Evolutionary conservation across 1,140 invertebrate species (phyloP), one percentile per base, ranked within the genome.

Genomic region (Cydia strobilella): DNA sequence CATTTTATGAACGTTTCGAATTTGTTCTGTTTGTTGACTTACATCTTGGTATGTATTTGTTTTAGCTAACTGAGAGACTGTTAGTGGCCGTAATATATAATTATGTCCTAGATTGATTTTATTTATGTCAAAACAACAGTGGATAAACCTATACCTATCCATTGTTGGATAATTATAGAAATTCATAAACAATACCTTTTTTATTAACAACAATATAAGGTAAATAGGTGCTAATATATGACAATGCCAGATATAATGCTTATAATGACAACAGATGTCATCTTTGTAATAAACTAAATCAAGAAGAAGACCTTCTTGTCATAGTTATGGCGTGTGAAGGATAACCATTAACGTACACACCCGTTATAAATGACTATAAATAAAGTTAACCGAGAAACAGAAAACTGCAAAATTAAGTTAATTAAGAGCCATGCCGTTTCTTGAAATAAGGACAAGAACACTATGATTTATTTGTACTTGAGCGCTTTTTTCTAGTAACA

Each of bases 321-420:
- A 59, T 59, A 35, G 7, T 39, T 39, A 39, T 69, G 35, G 27
- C 35, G 65, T 35, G 27, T 69, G 65, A 69, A 69, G 65, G 65
- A 35, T 69, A 9, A 69, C 15, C 35, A 35, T 69, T 39, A 35
- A 69, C 31, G 54, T 59, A 69, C 35, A 69, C 10, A 35, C 20
- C 63, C 65, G 65, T 69, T 69, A 69, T 69, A 69, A 31, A 5
- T 15, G 27, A 3, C 63, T 66, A 66, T 66, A 66, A 69, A 69
- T 69, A 69, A 39, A 39, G 65, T 69, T 69, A 31, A 42, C 65
- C 65, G 31, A 69, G 65, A 69, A 66, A 25, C 27, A 66, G 62
- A 65, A 69, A 69, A 69, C 65, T 69, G 18, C 31, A 69, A 69
- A 69, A 69, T 69, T 35, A 69, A 69, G 35, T 69, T 35, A 69